Conservation (phyloP, 2,888 invertebrate genomes). For the Cosmorhoe ocellata region DNA sequence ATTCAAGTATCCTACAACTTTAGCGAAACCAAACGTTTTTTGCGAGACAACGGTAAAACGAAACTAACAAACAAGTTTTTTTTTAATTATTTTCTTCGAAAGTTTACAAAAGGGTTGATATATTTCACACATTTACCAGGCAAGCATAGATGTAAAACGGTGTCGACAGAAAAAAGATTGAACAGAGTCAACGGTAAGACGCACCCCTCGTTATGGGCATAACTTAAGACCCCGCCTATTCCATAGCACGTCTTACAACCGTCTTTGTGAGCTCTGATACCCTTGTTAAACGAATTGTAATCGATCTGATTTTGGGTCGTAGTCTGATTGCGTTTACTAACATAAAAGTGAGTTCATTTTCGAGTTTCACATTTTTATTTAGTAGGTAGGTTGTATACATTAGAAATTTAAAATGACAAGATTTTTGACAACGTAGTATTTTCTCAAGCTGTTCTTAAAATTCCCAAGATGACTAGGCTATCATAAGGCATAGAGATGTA, state of each 20-base stretch:
- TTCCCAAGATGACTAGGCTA: constrained; percentile 24
- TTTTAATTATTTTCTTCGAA: too few species aligned
- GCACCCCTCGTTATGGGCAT: constrained; percentile 3
- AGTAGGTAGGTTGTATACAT: too few species aligned
- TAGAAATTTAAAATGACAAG: too few species aligned
- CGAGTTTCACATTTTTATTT: too few species aligned
- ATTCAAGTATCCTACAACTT: too few species aligned
- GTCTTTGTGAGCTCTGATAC: constrained; percentile 15
- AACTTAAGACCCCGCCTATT: constrained; percentile 4
- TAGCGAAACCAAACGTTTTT: too few species aligned
- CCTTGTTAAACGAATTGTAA: constrained; percentile 16
- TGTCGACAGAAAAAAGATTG: not conserved
- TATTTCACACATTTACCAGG: constrained; percentile 13
- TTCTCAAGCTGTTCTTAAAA: constrained; percentile 9
- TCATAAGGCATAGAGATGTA: not conserved
- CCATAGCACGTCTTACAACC: not conserved
- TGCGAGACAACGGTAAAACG: too few species aligned
- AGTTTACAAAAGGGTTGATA: not conserved
- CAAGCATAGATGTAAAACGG: constrained; percentile 4
- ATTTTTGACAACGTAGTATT: too few species aligned
- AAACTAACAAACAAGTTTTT: too few species aligned
- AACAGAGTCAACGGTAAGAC: not conserved
- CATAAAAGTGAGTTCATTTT: too few species aligned
- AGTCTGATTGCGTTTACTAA: not conserved
- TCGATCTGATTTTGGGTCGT: constrained; percentile 8